phyloP scores from a whole-genome alignment of 2,888 invertebrate species.

The Volucella bombylans region DNA sequence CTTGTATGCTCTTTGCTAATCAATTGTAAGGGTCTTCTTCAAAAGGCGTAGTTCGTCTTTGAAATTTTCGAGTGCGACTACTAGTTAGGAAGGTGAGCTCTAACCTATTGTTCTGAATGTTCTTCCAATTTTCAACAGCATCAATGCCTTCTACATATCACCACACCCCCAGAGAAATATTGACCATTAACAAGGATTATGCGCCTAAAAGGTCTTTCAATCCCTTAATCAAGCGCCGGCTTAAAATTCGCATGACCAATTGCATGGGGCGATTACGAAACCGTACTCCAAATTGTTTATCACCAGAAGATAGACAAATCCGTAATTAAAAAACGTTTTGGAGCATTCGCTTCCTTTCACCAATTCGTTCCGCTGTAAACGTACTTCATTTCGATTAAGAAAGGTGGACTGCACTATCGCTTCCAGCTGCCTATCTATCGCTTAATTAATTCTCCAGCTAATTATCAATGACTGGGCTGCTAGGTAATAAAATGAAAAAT shows the following conservation, averaged over 20 bases:
- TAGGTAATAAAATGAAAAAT: constrained; percentile 64
- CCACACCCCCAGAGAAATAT: not conserved
- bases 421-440: constrained; percentile 34
- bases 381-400: constrained; percentile 16
- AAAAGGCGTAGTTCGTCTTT: too few species aligned
- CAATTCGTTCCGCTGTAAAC: constrained; percentile 62
- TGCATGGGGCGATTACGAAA: constrained; percentile 32
- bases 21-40: too few species aligned
- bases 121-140: not conserved
- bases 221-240: constrained; percentile 61
- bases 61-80: too few species aligned
- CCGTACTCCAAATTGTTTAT: constrained; percentile 61
- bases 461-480: constrained; percentile 49
- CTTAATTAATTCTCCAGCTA: constrained; percentile 71
- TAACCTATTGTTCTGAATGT: not conserved
- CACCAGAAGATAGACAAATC: constrained; percentile 21
- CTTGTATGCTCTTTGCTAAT: too few species aligned
- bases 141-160: not conserved
- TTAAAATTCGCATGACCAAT: constrained; percentile 71
- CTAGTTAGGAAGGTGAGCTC: too few species aligned
- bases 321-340: constrained; percentile 6
- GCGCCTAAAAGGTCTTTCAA: not conserved
- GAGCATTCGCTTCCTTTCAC: constrained; percentile 11
- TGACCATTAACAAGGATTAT: constrained; percentile 54
- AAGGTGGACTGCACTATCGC: constrained; percentile 18